These are phyloP conservation scores for Cebidichthys violaceus DNA, from an alignment of 2,113 vertebrate species.

Conservation along the genomic window DNA sequence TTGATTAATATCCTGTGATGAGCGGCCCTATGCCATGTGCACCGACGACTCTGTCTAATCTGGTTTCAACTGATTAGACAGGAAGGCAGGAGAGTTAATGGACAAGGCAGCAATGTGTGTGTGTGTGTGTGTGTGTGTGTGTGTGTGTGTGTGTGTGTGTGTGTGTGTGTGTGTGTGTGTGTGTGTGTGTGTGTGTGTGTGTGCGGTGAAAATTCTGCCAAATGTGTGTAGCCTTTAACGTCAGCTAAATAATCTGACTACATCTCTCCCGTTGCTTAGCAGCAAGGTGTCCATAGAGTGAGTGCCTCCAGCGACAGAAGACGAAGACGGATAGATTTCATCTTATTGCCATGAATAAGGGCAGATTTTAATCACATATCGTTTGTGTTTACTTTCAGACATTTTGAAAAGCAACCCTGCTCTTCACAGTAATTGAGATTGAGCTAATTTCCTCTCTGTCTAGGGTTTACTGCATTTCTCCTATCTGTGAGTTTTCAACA, in stretches of 20 bases:
- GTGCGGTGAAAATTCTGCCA: constrained; percentile 4
- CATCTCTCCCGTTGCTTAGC: constrained; percentile 61
- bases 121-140: not conserved
- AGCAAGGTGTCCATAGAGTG: constrained; percentile 45
- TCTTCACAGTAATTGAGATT: not conserved
- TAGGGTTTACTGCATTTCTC: not conserved
- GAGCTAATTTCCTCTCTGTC: not conserved
- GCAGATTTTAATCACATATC: constrained; percentile 4
- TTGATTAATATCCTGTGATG: constrained; percentile 37
- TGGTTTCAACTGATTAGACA: constrained; percentile 57
- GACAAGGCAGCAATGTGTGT: not conserved
- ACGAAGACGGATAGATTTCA: constrained; percentile 9
- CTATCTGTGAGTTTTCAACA: not conserved
- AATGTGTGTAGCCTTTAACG: constrained; percentile 25
- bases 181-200: constrained; percentile 13
- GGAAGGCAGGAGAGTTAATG: constrained; percentile 53
- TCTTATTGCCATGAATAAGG: not conserved
- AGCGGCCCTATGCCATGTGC: constrained; percentile 14
- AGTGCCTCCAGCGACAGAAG: constrained; percentile 8
- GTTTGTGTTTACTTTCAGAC: not conserved
- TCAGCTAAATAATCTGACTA: constrained; percentile 49
- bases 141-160: constrained; percentile 1
- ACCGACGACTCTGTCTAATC: constrained; percentile 39
- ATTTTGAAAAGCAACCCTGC: not conserved
- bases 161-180: constrained; percentile 2